A percentile compares a stretch with the other conserved stretches of the same genome.
Conservation (phyloP, 2,888 invertebrate species). For the Tipula confusa region DNA sequence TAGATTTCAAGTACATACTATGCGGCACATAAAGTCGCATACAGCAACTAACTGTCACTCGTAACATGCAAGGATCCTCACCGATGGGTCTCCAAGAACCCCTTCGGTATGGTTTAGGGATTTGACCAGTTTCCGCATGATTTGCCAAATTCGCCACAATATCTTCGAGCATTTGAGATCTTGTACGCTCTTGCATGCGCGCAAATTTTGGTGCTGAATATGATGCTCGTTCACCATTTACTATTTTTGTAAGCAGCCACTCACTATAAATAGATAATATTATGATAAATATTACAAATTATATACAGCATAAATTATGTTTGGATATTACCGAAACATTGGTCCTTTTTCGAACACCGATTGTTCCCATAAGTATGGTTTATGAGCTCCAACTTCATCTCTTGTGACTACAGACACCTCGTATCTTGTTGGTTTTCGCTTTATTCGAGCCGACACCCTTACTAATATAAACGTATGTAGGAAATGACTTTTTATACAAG, state of each 20-base stretch:
- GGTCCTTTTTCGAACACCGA: slow-evolving; percentile 90
- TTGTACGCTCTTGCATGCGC: slow-evolving; percentile 87
- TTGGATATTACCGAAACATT: slow-evolving; percentile 69
- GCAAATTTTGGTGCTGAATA: slow-evolving; percentile 94
- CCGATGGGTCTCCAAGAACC: slow-evolving; percentile 93
- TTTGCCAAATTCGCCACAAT: slow-evolving; percentile 90
- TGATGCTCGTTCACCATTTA: slow-evolving; percentile 88
- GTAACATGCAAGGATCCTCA: slow-evolving; percentile 44
- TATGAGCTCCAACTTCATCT: slow-evolving; percentile 93
- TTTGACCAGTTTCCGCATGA: slow-evolving; percentile 92
- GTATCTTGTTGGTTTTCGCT: slow-evolving; percentile 80
- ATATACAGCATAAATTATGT: background rate
- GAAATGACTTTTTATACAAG: slow-evolving; percentile 92
- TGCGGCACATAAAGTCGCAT: slow-evolving; percentile 49
- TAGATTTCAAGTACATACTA: slow-evolving; percentile 46
- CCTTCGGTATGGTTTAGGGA: slow-evolving; percentile 88
- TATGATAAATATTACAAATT: background rate
- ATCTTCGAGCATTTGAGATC: slow-evolving; percentile 91
- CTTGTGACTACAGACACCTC: slow-evolving; percentile 90
- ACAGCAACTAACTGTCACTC: slow-evolving; percentile 45
- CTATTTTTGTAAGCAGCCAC: slow-evolving; percentile 90
- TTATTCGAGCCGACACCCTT: slow-evolving; percentile 80
- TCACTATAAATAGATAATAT: slow-evolving; percentile 55
- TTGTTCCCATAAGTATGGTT: slow-evolving; percentile 93
- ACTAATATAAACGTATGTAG: slow-evolving; percentile 85